Conservation (phyloP, 2,797 vertebrate species). For the Spinus olivaceus region DNA sequence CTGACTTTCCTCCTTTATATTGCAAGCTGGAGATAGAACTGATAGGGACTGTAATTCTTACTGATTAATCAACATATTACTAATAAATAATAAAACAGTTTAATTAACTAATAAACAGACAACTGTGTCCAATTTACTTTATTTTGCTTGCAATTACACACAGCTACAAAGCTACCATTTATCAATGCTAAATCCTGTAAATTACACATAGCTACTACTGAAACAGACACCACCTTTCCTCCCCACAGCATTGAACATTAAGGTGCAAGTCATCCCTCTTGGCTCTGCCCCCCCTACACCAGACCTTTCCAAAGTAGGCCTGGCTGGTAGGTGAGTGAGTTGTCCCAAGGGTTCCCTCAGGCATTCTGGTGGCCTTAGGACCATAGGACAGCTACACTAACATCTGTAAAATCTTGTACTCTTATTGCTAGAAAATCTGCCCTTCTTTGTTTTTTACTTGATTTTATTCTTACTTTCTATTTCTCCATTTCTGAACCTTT, state of each 20-base stretch:
- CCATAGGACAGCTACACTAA: background rate
- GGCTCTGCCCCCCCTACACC: background rate
- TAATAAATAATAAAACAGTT: background rate
- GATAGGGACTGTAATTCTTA: background rate
- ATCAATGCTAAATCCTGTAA: background rate
- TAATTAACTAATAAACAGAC: background rate
- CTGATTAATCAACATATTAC: background rate
- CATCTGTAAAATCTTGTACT: background rate
- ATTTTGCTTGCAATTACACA: background rate
- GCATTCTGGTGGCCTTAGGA: background rate
- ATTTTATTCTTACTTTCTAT: background rate
- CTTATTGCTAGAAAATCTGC: background rate
- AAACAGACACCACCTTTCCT: background rate
- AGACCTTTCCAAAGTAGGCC: background rate
- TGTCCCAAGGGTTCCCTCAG: background rate
- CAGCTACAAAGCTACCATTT: background rate
- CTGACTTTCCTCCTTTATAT: background rate
- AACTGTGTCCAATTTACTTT: background rate
- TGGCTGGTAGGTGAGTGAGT: rapidly evolving
- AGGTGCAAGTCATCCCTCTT: background rate
- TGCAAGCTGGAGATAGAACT: background rate
- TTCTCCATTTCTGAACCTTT: background rate
- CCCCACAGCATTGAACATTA: background rate
- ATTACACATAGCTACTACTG: background rate
- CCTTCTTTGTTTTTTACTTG: background rate